A percentile compares a stretch with the other conserved stretches of the same genome.
Evolutionary conservation across 2,797 vertebrate genomes (phyloP).

Genomic region (Anabas testudineus): DNA sequence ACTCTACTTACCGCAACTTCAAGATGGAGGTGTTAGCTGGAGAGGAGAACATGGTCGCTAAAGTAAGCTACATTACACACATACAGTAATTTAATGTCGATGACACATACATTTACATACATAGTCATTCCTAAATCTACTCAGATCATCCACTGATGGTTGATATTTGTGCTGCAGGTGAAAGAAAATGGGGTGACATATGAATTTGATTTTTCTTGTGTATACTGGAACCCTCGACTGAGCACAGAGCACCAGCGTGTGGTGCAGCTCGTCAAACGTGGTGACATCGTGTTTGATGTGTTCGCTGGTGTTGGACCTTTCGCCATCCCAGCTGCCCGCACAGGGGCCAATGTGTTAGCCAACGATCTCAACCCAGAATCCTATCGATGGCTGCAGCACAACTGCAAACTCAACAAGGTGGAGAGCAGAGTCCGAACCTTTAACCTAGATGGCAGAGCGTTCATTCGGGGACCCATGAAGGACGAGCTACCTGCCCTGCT

Average conservation of each 20-base stretch:
- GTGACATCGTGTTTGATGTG: slow-evolving; percentile 91
- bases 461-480: slow-evolving; percentile 89
- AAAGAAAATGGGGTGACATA: slow-evolving; percentile 91
- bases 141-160: neutral
- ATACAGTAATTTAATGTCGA: neutral
- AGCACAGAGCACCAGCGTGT: slow-evolving; percentile 92
- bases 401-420: slow-evolving; percentile 94
- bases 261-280: slow-evolving; percentile 82
- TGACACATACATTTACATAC: neutral
- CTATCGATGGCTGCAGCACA: slow-evolving; percentile 92
- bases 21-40: slow-evolving; percentile 96
- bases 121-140: neutral
- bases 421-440: slow-evolving; percentile 86
- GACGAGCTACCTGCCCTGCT: slow-evolving; percentile 86
- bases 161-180: slow-evolving; percentile 83
- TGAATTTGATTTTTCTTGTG: slow-evolving; percentile 96
- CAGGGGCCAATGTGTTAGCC: slow-evolving; percentile 88
- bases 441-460: slow-evolving; percentile 93
- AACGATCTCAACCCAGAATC: slow-evolving; percentile 98
- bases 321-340: slow-evolving; percentile 90
- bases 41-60: slow-evolving; percentile 93
- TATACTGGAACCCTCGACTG: slow-evolving; percentile 98
- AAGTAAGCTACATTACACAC: slow-evolving; percentile 78
- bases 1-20: slow-evolving; percentile 94
- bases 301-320: slow-evolving; percentile 97